Percentiles rank a stretch among this genome's conserved stretches.
Evolutionary conservation across 2,797 vertebrate species (phyloP).

Genomic region (Oreonectes daqikongensis): DNA sequence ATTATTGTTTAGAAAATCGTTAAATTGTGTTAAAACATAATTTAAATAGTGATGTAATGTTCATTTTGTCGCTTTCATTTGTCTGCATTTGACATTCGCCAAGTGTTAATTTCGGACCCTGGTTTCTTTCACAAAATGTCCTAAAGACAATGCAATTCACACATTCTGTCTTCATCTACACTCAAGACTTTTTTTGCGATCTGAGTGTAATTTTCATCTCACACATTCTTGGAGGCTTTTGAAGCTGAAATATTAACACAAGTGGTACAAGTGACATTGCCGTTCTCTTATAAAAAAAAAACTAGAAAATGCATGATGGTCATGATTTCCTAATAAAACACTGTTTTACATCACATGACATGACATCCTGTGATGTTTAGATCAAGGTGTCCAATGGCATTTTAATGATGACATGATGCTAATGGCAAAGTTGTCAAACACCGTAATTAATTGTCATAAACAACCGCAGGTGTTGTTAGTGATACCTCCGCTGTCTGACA

Average conservation of each 20-base stretch:
- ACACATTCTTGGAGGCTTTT: constrained; percentile 1
- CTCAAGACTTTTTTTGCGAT: not conserved
- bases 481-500: constrained; percentile 82
- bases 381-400: not conserved
- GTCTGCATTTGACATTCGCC: not conserved
- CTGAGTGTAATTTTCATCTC: constrained; percentile 25
- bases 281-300: constrained; percentile 1
- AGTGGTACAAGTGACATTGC: not conserved
- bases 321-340: not conserved
- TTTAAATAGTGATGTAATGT: not conserved
- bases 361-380: too few relatives aligned
- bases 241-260: constrained; percentile 25
- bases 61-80: not conserved
- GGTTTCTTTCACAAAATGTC: not conserved
- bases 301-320: not conserved
- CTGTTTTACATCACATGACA: too few relatives aligned
- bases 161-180: not conserved
- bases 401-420: not conserved
- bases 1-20: not conserved
- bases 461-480: not conserved
- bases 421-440: not conserved
- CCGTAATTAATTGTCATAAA: not conserved
- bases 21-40: not conserved
- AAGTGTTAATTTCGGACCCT: not conserved
- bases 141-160: not conserved